Conservation (phyloP, 2,888 invertebrate species). For the Marasmarcha lunaedactyla region DNA sequence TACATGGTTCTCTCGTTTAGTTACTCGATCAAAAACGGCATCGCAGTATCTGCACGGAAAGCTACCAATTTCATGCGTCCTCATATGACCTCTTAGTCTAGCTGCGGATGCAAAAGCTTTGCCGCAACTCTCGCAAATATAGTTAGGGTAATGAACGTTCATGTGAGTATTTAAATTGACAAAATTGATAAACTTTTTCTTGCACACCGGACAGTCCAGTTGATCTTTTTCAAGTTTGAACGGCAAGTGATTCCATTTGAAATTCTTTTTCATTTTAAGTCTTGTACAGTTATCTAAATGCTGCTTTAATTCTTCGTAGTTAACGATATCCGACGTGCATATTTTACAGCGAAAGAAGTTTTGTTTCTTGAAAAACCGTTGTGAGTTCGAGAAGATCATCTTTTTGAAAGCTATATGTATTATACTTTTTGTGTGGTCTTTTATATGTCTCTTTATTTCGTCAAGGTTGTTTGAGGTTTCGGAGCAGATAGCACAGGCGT, state of each 20-base stretch:
- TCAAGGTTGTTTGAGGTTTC: conserved; percentile 36
- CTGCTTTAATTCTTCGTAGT: conserved; percentile 33
- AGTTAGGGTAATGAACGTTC: conserved; percentile 62
- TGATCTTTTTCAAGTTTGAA: conserved; percentile 59
- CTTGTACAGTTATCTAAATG: conserved; percentile 41
- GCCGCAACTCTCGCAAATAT: conserved; percentile 63
- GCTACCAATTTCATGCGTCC: conserved; percentile 62
- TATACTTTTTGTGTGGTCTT: conserved; percentile 33
- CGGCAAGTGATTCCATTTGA: conserved; percentile 42
- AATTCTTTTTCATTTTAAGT: conserved; percentile 20
- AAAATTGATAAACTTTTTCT: conserved; percentile 49
- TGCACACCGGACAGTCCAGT: conserved; percentile 51
- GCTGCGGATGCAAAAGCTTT: conserved; percentile 67
- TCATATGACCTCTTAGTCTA: conserved; percentile 55
- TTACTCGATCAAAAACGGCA: conserved; percentile 48
- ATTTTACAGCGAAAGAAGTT: conserved; percentile 40
- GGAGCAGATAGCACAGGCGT: conserved; percentile 40
- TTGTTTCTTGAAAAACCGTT: conserved; percentile 33
- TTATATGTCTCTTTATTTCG: conserved; percentile 35
- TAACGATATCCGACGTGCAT: conserved; percentile 35
- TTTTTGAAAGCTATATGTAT: conserved; percentile 46
- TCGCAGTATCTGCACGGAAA: conserved; percentile 50
- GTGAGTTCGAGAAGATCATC: conserved; percentile 40
- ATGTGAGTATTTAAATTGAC: conserved; percentile 60
- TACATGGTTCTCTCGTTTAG: conserved; percentile 54